A percentile compares a stretch with the other conserved stretches of the same genome.
Evolutionary conservation across 92 coral and sea anemone genomes (phyloP).

Genomic region (Pocillopora meandrina): DNA sequence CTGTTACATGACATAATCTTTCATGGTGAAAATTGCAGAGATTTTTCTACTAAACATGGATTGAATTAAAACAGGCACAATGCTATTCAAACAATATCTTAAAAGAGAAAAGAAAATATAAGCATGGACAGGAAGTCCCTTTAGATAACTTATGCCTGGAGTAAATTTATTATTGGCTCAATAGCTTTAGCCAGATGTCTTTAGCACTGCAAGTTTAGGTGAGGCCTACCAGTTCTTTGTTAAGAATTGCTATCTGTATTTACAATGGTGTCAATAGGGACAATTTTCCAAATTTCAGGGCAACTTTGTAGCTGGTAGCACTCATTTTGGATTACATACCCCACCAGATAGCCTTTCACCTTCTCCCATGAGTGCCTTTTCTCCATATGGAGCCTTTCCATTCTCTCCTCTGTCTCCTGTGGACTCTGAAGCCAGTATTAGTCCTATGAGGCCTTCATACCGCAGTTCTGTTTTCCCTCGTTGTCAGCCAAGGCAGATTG

Average conservation of each 20-base stretch:
- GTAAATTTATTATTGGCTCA: too few relatives aligned
- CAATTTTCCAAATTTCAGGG: slow-evolving; percentile 26
- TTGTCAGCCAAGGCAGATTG: slow-evolving; percentile 45
- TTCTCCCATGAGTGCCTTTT: slow-evolving; percentile 80
- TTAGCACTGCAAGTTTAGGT: too few relatives aligned
- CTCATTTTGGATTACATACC: slow-evolving; percentile 72
- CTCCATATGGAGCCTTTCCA: slow-evolving; percentile 74
- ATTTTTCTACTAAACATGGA: too few relatives aligned
- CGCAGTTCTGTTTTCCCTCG: slow-evolving; percentile 67
- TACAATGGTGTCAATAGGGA: not conserved
- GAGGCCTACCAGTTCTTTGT: not conserved
- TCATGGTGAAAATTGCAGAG: too few relatives aligned
- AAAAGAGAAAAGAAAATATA: too few relatives aligned
- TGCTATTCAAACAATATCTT: too few relatives aligned
- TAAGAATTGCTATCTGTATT: not conserved
- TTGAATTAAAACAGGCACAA: too few relatives aligned
- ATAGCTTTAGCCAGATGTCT: too few relatives aligned
- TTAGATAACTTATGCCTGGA: too few relatives aligned
- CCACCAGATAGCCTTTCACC: slow-evolving; percentile 95
- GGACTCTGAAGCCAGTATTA: slow-evolving; percentile 68
- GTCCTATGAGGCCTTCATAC: slow-evolving; percentile 81
- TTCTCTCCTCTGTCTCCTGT: slow-evolving; percentile 88
- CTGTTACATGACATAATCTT: too few relatives aligned
- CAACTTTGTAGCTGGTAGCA: slow-evolving; percentile 26
- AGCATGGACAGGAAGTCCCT: too few relatives aligned